phyloP scores from a whole-genome alignment of 2,113 vertebrate species.

The Cromileptes altivelis region DNA sequence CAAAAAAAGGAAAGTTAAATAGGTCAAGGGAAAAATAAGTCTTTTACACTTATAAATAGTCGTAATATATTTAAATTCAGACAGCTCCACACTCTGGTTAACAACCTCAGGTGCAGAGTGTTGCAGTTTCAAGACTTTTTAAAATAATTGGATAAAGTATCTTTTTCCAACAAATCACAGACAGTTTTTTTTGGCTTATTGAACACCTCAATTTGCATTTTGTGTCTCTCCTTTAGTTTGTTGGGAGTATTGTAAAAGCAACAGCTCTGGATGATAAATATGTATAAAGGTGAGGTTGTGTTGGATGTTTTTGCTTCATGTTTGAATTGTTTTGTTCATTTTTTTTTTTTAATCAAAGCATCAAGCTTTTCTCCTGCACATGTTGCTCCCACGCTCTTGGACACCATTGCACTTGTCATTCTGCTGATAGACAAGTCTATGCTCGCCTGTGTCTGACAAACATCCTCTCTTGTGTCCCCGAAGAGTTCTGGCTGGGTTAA shows the following conservation, averaged over 20 bases:
- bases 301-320: not conserved
- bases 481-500: conserved; percentile 27
- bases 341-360: conserved; percentile 8
- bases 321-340: conserved; percentile 17
- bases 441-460: conserved; percentile 55
- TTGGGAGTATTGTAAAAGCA: conserved; percentile 2
- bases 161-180: conserved; percentile 13
- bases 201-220: conserved; percentile 22
- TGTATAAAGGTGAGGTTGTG: conserved; percentile 1
- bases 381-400: conserved; percentile 36
- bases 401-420: not conserved
- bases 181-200: conserved; percentile 20
- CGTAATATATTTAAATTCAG: conserved; percentile 37
- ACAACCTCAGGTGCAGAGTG: conserved; percentile 10
- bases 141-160: conserved; percentile 35
- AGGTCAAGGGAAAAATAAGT: conserved; percentile 45
- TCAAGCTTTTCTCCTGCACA: conserved; percentile 6
- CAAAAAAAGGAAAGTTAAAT: conserved; percentile 53
- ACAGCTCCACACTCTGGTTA: conserved; percentile 17
- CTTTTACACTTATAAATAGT: conserved; percentile 46
- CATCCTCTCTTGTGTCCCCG: conserved; percentile 25
- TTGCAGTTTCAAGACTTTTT: conserved; percentile 17
- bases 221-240: not conserved
- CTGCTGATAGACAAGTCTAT: conserved; percentile 40
- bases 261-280: not conserved